Conservation (phyloP, 2,888 invertebrate genomes). For the Molorchus minor region DNA sequence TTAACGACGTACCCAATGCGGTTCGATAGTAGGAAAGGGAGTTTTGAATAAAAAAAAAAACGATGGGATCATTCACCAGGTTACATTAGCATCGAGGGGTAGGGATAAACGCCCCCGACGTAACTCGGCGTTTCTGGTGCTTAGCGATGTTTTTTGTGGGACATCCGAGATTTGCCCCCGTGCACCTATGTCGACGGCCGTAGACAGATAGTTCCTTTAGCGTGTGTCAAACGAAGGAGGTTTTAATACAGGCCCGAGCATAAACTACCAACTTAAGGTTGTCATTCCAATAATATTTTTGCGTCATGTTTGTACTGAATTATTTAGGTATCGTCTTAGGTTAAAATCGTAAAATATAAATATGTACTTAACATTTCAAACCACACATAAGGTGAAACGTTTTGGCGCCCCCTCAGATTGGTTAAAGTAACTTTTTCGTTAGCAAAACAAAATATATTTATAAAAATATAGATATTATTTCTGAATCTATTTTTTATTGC, state of each 20-base stretch:
- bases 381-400: too few relatives aligned
- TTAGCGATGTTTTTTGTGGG: slow-evolving; percentile 25
- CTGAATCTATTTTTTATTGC: too few relatives aligned
- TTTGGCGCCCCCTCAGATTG: too few relatives aligned
- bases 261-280: too few relatives aligned
- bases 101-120: slow-evolving; percentile 12
- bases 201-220: slow-evolving; percentile 22
- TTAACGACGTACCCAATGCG: slow-evolving; percentile 13
- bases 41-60: neutral
- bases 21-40: neutral
- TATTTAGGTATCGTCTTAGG: too few relatives aligned
- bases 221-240: slow-evolving; percentile 14
- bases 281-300: too few relatives aligned
- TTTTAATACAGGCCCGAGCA: slow-evolving; percentile 19
- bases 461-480: too few relatives aligned
- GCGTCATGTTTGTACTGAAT: too few relatives aligned
- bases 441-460: too few relatives aligned
- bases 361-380: too few relatives aligned
- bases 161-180: slow-evolving; percentile 10
- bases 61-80: slow-evolving; percentile 16
- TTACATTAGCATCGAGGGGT: slow-evolving; percentile 17
- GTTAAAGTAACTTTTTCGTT: too few relatives aligned
- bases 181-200: slow-evolving; percentile 4
- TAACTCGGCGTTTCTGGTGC: slow-evolving; percentile 13
- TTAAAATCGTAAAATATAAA: too few relatives aligned